A percentile compares a stretch with the other conserved stretches of the same genome.
Evolutionary conservation across 2,113 vertebrate species (phyloP).

Genomic region (Saccopteryx bilineata): DNA sequence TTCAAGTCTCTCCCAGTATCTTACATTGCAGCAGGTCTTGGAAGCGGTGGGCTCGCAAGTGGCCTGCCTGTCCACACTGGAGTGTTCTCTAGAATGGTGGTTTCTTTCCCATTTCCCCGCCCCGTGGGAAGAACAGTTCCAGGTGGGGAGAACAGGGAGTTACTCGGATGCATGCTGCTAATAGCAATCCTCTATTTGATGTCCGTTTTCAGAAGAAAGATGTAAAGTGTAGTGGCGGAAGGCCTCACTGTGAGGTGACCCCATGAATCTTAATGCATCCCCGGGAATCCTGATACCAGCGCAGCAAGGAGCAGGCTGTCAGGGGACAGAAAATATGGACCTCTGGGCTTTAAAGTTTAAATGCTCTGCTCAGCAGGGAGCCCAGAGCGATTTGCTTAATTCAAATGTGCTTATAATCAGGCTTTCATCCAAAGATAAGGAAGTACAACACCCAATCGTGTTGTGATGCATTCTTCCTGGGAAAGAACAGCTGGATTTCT

Average conservation of each 20-base stretch:
- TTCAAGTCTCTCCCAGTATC: neutral
- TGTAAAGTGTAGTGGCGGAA: constrained; percentile 77
- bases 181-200: constrained; percentile 61
- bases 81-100: neutral
- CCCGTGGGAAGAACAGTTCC: neutral
- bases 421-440: constrained; percentile 88
- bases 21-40: neutral
- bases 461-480: constrained; percentile 78
- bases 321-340: constrained; percentile 85
- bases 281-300: constrained; percentile 71
- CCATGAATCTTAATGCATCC: constrained; percentile 72
- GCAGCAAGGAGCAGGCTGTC: constrained; percentile 77
- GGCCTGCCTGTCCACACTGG: neutral
- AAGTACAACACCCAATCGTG: constrained; percentile 85
- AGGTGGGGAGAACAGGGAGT: neutral
- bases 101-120: neutral
- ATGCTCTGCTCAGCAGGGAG: constrained; percentile 87
- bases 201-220: constrained; percentile 76
- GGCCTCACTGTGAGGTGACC: constrained; percentile 80
- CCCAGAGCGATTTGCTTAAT: constrained; percentile 88
- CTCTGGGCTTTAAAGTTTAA: constrained; percentile 88
- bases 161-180: neutral
- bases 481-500: constrained; percentile 84
- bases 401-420: constrained; percentile 90
- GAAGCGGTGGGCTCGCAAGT: neutral